Evolutionary conservation across 2,888 invertebrate species (phyloP).

Genomic region (Cyclophora punctaria): DNA sequence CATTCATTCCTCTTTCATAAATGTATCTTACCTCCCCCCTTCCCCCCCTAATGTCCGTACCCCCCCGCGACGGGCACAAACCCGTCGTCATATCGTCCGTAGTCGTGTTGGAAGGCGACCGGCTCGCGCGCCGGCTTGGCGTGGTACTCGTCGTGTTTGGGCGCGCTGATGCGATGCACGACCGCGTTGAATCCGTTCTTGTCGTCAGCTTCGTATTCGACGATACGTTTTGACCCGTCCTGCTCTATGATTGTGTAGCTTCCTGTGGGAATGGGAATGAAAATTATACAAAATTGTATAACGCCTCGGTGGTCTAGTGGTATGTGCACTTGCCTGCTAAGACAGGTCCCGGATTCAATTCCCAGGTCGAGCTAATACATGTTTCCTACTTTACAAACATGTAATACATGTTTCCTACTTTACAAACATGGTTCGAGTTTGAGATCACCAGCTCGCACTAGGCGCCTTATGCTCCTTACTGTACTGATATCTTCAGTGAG

Average conservation of each 20-base stretch:
- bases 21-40: not conserved
- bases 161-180: conserved; percentile 71
- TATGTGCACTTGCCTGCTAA: no score
- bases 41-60: conserved; percentile 34
- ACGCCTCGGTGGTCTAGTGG: no score
- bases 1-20: no score
- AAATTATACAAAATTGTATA: no score
- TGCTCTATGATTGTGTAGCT: conserved; percentile 74
- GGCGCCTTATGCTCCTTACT: no score
- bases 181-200: conserved; percentile 76
- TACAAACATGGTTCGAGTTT: no score
- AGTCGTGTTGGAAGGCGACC: conserved; percentile 34
- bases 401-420: no score
- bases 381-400: no score
- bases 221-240: conserved; percentile 75
- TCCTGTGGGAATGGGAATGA: conserved; percentile 38
- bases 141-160: conserved; percentile 39
- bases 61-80: conserved; percentile 48
- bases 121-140: conserved; percentile 31
- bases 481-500: no score
- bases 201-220: conserved; percentile 76
- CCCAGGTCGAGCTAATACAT: no score
- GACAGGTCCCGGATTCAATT: no score
- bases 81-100: conserved; percentile 42
- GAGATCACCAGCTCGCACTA: no score